Evolutionary conservation across 2,113 vertebrate species (phyloP).

Genomic region (Accipiter cooperii): DNA sequence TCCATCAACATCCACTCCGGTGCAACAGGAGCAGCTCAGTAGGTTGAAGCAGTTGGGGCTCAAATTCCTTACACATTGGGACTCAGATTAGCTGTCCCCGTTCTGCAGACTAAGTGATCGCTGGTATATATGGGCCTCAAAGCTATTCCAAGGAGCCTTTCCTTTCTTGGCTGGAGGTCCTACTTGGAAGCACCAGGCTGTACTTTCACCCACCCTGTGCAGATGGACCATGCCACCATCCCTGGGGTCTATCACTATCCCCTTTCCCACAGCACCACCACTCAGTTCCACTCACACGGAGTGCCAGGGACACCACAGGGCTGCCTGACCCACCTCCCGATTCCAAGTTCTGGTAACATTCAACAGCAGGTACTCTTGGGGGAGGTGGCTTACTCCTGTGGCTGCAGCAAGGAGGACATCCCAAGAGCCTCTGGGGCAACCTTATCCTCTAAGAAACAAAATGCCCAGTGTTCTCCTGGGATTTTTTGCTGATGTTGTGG

Average conservation of each 20-base stretch:
- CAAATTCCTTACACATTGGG: neutral
- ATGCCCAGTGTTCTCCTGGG: neutral
- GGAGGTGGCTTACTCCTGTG: neutral
- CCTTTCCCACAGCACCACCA: neutral
- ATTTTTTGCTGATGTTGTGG: neutral
- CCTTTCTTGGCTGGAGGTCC: neutral
- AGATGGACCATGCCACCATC: neutral
- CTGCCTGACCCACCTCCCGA: neutral
- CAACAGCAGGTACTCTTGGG: neutral
- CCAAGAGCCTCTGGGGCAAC: neutral
- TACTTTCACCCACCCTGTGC: neutral
- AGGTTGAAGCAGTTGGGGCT: neutral
- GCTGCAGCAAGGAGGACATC: neutral
- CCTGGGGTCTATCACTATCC: neutral
- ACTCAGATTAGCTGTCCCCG: neutral
- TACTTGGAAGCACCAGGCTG: neutral
- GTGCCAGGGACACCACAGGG: neutral
- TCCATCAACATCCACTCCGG: neutral
- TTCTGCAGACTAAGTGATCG: neutral
- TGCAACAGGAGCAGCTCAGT: neutral
- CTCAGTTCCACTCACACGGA: neutral
- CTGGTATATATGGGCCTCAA: neutral
- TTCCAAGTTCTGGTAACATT: neutral
- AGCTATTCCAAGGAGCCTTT: neutral
- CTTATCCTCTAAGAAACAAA: neutral